Evolutionary conservation across 2,797 vertebrate species (phyloP), one percentile per base, ranked within the genome.

Genomic region (Choloepus didactylus): DNA sequence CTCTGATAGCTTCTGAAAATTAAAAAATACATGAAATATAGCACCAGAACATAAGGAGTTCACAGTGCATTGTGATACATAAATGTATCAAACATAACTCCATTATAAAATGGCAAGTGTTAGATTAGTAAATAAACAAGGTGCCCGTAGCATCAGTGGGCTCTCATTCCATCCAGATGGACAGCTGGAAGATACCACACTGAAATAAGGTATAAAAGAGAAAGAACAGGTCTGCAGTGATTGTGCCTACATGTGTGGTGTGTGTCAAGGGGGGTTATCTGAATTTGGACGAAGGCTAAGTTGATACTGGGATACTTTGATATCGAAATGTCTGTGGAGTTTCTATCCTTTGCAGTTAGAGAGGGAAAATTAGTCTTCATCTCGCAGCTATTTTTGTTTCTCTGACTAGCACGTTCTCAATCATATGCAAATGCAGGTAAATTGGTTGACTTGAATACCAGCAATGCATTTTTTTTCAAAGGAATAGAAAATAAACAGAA

Each of bases 181-280:
- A 29, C 27, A 21, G 10, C 21, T 51, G 19, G 49, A 23, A 0
- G 9, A 4, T 12, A 12, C 4, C 7, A 3, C 38, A 23, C 59
- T 27, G 64, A 46, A 1, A 6, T 3, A 2, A 6, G 19, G 73
- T n/a, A 23, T 5, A 6, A 9, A 44, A 18, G 31, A 70, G 18
- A 29, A 51, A 25, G 8, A 27, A 27, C 2, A 25, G 64, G 23
- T 15, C 18, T 46, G 29, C 46, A 6, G 27, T 64, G 18, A 18
- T 6, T 3, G 12, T 15, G 31, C 3, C 0, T 9, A 1, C 3
- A 29, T 8, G 4, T 21, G 3, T 84, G 25, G 41, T 10, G 3
- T 21, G 4, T 83, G 25, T 23, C 9, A 8, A 12, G 7, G 41
- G 51, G 29, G 25, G 2, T 4, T 23, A 1, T 11, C 19, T 75